A percentile compares a stretch with the other conserved stretches of the same genome.
phyloP scores from a whole-genome alignment of 2,888 invertebrate genomes.

The Drosophila gaucha region DNA sequence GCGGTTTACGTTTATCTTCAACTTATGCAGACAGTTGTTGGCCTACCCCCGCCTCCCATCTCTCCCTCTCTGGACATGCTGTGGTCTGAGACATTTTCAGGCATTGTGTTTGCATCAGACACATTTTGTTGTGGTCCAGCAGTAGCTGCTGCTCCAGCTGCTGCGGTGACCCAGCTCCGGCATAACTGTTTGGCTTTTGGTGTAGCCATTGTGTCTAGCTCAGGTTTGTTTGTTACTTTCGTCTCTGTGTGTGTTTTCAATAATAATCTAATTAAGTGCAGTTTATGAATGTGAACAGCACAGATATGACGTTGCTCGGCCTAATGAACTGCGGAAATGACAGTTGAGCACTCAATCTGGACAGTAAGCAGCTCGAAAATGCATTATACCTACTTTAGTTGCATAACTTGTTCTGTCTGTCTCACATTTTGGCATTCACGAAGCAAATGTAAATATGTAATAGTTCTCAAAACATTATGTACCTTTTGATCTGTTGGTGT shows the following conservation, averaged over 20 bases:
- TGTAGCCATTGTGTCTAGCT: conserved; percentile 49
- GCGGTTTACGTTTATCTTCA: conserved; percentile 79
- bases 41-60: background rate
- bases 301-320: conserved; percentile 19
- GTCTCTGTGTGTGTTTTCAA: conserved; percentile 51
- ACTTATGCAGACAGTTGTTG: conserved; percentile 75
- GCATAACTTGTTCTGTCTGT: background rate
- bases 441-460: background rate
- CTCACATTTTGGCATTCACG: background rate
- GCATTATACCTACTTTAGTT: background rate
- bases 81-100: conserved; percentile 73
- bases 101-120: conserved; percentile 70
- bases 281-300: conserved; percentile 47
- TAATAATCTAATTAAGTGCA: conserved; percentile 74
- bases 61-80: conserved; percentile 35
- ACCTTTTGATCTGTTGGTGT: background rate
- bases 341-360: conserved; percentile 18
- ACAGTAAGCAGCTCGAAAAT: conserved; percentile 4
- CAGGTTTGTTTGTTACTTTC: conserved; percentile 57
- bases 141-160: conserved; percentile 33
- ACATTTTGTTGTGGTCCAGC: conserved; percentile 71
- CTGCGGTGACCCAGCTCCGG: conserved; percentile 45
- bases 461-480: background rate
- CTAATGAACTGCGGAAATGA: conserved; percentile 44
- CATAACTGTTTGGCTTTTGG: conserved; percentile 55